Evolutionary conservation across 2,888 invertebrate genomes (phyloP), one percentile per base, ranked within the genome.

Genomic region (Pterostichus niger): DNA sequence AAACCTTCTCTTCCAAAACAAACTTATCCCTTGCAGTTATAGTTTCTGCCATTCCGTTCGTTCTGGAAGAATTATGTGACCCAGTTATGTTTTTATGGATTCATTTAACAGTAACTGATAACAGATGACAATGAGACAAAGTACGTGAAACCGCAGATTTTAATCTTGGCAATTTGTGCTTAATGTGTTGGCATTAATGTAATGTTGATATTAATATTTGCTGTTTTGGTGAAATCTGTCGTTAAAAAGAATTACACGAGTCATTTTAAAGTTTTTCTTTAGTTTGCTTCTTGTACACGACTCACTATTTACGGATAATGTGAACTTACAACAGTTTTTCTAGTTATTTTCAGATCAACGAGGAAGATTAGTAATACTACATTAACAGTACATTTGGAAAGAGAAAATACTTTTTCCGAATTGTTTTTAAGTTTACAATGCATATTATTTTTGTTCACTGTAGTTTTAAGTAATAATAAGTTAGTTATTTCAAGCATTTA

Each of bases 1-100:
- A 78, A 78, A 78, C 75, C 78, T 15, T 52, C 33, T n/a, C 59
- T 77, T 13, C 75, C 59, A 54, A 78, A 78, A 61, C 78, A 78
- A 46, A 78, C 78, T 78, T 61, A 78, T 61, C 61, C 78, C 31
- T 40, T 44, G 31, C 59, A 61, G 40, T 78, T 61, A 78, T 78
- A 44, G 78, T 61, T 78, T 59, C 56, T 77, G 61, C 40, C 44
- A 78, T 61, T 56, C 33, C 52, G 46, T 75, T 75, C 40, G 40
- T 40, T 24, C 54, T 13, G 56, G 17, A 44, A 31, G 46, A 61
- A 40, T 59, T 44, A 78, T 78, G 44, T 61, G 61, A 78, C 78
- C 78, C 40, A 78, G 61, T 56, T 78, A 17, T 46, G n/a, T 78
- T 78, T 61, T 78, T 78, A 15, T 61, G 49, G 52, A 40, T 75